phyloP scores from a whole-genome alignment of 1,140 invertebrate species.

The Brachionus manjavacas region DNA sequence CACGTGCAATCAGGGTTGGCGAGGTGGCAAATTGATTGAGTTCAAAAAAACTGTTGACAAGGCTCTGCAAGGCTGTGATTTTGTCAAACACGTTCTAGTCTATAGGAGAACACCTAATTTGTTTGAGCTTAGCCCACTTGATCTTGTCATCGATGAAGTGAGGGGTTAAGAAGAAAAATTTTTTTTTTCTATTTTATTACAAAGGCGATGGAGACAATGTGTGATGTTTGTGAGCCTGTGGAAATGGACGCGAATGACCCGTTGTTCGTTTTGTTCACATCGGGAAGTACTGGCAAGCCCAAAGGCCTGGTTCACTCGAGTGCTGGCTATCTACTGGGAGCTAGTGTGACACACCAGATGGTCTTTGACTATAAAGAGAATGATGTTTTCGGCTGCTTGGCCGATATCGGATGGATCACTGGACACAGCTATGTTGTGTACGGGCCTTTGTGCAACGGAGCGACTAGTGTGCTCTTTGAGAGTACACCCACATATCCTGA shows the following conservation, averaged over 20 bases:
- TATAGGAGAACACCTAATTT: constrained; percentile 51
- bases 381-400: constrained; percentile 62
- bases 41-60: constrained; percentile 60
- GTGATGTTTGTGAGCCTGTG: constrained; percentile 51
- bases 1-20: constrained; percentile 59
- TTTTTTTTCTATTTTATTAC: background rate
- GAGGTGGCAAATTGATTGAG: constrained; percentile 59
- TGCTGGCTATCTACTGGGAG: constrained; percentile 62
- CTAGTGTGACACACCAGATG: constrained; percentile 56
- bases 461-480: constrained; percentile 62
- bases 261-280: constrained; percentile 63
- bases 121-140: constrained; percentile 40
- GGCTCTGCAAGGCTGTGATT: constrained; percentile 56
- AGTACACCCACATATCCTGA: constrained; percentile 62
- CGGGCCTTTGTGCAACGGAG: constrained; percentile 62
- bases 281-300: constrained; percentile 62
- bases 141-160: constrained; percentile 50
- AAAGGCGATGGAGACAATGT: too few species aligned
- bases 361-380: constrained; percentile 60
- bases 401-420: constrained; percentile 65
- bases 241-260: constrained; percentile 60
- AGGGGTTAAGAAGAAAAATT: constrained; percentile 51
- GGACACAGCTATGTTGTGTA: constrained; percentile 63
- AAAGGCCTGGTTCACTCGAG: constrained; percentile 62
- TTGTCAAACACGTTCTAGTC: constrained; percentile 59